Conservation (phyloP, 2,888 invertebrate species). For the Tortrix viridana region DNA sequence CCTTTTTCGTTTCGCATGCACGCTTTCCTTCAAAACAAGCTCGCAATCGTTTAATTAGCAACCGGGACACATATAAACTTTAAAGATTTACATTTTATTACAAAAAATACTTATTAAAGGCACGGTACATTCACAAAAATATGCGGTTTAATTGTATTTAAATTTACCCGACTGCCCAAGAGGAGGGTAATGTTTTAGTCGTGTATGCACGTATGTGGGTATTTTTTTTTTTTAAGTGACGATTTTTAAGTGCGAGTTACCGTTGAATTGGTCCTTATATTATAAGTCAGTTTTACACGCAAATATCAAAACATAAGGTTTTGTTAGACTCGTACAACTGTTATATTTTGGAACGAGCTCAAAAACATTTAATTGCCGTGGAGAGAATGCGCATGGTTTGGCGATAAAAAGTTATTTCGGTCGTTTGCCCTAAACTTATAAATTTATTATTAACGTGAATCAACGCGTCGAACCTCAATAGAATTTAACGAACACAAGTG, state of each 20-base stretch:
- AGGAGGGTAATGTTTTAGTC: too few relatives aligned
- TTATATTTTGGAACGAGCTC: conserved; percentile 18
- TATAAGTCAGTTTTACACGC: too few relatives aligned
- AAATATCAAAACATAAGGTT: too few relatives aligned
- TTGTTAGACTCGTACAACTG: neutral
- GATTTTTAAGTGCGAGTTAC: too few relatives aligned
- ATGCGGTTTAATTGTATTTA: too few relatives aligned
- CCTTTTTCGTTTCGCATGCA: neutral
- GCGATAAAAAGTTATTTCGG: conserved; percentile 4
- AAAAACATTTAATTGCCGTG: conserved; percentile 1
- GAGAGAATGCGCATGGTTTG: neutral
- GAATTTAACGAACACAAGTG: conserved; percentile 43
- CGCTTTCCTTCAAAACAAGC: neutral
- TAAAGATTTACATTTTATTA: neutral
- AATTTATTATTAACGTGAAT: neutral
- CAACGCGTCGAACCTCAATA: conserved; percentile 39
- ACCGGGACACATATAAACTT: neutral
- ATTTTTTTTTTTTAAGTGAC: too few relatives aligned
- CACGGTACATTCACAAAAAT: too few relatives aligned
- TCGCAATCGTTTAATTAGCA: neutral
- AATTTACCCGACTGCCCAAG: too few relatives aligned
- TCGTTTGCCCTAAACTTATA: conserved; percentile 10
- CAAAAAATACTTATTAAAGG: neutral
- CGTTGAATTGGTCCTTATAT: too few relatives aligned
- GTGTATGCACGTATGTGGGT: too few relatives aligned